Evolutionary conservation across 2,797 vertebrate genomes (phyloP).

Genomic region (Acanthornis magna): DNA sequence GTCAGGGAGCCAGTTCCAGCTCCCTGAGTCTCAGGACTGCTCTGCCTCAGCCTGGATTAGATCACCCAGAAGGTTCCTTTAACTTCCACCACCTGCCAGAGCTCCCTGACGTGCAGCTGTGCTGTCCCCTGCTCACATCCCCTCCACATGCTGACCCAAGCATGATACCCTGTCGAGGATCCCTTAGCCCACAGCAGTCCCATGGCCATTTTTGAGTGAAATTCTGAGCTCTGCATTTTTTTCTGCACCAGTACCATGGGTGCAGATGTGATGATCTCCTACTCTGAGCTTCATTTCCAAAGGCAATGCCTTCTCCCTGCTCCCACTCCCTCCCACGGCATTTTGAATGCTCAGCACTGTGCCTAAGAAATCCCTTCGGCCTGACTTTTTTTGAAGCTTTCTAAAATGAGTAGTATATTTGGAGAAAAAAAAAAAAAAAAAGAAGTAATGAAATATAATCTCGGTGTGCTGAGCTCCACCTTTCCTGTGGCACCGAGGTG

Average conservation of each 20-base stretch:
- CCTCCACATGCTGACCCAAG: not conserved
- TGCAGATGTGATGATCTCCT: not conserved
- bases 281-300: not conserved
- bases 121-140: not conserved
- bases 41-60: not conserved
- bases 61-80: not conserved
- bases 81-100: not conserved
- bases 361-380: not conserved
- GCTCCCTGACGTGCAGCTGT: not conserved
- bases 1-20: conserved; percentile 2
- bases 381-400: not conserved
- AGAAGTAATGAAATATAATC: conserved; percentile 41
- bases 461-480: not conserved
- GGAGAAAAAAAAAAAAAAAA: not conserved
- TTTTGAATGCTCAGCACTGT: not conserved
- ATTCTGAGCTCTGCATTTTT: not conserved
- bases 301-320: not conserved
- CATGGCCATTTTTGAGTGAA: rapidly evolving
- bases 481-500: conserved; percentile 54
- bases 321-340: not conserved
- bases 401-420: not conserved
- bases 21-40: not conserved
- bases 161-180: rapidly evolving
- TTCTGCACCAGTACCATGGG: not conserved
- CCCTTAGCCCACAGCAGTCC: not conserved